Percentiles rank a stretch among this genome's conserved stretches.
phyloP scores from a whole-genome alignment of 2,113 vertebrate species.

The Alectura lathami region DNA sequence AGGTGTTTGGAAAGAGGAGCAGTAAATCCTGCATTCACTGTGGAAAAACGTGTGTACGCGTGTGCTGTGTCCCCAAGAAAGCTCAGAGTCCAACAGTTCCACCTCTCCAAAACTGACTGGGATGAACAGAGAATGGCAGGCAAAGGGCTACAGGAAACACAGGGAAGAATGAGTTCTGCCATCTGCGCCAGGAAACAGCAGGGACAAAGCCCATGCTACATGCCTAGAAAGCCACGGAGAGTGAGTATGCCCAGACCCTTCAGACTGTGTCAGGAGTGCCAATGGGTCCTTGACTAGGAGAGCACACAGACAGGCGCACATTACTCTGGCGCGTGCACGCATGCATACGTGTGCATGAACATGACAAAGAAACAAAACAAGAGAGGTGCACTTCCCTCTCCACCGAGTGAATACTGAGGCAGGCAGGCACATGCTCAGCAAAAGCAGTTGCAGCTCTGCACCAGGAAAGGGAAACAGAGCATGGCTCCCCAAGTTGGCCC shows the following conservation, averaged over 20 bases:
- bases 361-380: neutral
- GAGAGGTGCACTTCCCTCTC: neutral
- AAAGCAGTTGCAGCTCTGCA: neutral
- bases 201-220: neutral
- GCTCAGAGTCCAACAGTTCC: neutral
- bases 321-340: neutral
- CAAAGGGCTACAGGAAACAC: neutral
- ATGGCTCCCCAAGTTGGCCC: neutral
- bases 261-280: neutral
- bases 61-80: neutral
- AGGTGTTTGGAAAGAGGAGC: neutral
- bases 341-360: no score
- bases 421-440: neutral
- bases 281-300: neutral
- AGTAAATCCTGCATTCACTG: neutral
- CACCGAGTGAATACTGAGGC: neutral
- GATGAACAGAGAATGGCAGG: neutral
- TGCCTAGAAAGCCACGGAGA: neutral
- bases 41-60: neutral
- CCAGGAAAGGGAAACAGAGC: neutral
- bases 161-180: neutral
- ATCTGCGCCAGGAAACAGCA: neutral
- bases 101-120: neutral
- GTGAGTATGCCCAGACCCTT: neutral
- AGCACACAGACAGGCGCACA: neutral